phyloP scores from a whole-genome alignment of 2,888 invertebrate genomes.

The Clitarchus hookeri region DNA sequence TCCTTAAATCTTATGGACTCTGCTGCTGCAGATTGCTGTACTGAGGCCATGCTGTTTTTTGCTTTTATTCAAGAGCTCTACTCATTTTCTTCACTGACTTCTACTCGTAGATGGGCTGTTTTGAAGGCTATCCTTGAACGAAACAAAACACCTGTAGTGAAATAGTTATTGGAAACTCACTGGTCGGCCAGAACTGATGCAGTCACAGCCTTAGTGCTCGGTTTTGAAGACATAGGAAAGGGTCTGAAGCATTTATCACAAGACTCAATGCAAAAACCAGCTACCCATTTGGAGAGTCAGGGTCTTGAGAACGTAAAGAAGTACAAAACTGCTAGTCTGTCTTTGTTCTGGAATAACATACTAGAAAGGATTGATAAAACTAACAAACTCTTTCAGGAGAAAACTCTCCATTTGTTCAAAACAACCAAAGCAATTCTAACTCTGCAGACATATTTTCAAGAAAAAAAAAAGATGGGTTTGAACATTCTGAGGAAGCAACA shows the following conservation, averaged over 20 bases:
- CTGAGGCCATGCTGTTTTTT: too few species aligned
- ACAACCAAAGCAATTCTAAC: too few species aligned
- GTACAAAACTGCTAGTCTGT: too few species aligned
- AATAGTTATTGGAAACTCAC: background rate
- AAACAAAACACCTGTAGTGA: background rate
- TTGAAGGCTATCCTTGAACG: constrained; percentile 18
- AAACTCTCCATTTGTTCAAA: too few species aligned
- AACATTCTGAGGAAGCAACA: too few species aligned
- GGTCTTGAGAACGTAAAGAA: background rate
- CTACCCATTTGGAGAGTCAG: constrained; percentile 3
- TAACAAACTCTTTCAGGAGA: too few species aligned
- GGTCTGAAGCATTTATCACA: background rate
- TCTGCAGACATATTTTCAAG: too few species aligned
- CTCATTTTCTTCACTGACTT: background rate
- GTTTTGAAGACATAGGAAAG: constrained; percentile 18
- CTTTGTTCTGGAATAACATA: too few species aligned
- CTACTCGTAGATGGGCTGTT: too few species aligned
- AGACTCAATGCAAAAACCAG: background rate
- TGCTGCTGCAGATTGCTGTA: background rate
- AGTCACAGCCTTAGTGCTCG: background rate
- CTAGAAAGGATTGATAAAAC: too few species aligned
- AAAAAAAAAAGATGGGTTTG: too few species aligned
- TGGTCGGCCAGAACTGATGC: background rate
- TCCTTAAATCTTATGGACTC: too few species aligned
- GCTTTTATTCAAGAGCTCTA: background rate